Conservation (phyloP, 1,140 invertebrate species). For the Procambarus virginalis region DNA sequence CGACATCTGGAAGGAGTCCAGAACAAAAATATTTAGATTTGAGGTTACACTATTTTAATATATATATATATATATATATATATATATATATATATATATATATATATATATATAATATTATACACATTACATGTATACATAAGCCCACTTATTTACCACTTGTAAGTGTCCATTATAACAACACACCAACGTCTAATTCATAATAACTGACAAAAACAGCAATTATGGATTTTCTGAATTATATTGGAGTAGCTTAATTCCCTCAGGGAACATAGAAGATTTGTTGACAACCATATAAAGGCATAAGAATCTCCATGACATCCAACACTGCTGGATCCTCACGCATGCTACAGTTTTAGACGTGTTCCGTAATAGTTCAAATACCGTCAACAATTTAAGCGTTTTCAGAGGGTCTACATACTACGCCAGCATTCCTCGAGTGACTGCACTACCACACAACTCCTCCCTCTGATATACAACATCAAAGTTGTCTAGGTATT, state of each 20-base stretch:
- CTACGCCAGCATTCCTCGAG: background rate
- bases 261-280: background rate
- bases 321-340: background rate
- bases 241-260: too few species aligned
- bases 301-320: background rate
- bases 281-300: background rate
- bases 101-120: background rate
- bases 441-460: background rate
- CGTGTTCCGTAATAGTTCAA: background rate
- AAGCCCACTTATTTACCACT: conserved; percentile 29
- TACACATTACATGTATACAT: background rate
- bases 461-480: background rate
- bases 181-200: background rate
- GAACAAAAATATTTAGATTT: too few species aligned
- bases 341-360: background rate
- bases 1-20: too few species aligned
- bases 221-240: background rate
- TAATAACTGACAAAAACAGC: background rate
- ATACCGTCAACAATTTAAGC: background rate
- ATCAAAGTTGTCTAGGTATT: background rate
- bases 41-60: too few species aligned
- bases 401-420: background rate
- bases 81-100: conserved; percentile 20
- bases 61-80: background rate
- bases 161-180: conserved; percentile 20